These are phyloP conservation scores for Eilema depressum DNA, from an alignment of 2,888 invertebrate species.

Conservation along the genomic window DNA sequence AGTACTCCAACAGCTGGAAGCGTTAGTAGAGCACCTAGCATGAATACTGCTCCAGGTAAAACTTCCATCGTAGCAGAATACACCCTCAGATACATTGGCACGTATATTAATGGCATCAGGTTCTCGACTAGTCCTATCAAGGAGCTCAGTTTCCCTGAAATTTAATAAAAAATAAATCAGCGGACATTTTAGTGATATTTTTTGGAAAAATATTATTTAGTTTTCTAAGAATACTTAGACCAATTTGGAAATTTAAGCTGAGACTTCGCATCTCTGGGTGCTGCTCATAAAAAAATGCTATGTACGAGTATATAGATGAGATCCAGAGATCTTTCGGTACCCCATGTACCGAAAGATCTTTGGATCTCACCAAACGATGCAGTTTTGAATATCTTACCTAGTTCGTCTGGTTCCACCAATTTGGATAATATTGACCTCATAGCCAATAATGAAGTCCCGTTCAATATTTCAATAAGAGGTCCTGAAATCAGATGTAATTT, in stretches of 20 bases:
- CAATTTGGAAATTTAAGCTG: too few relatives aligned
- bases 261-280: too few relatives aligned
- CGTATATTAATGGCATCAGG: slow-evolving; percentile 89
- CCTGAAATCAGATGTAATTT: slow-evolving; percentile 76
- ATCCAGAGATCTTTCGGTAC: too few relatives aligned
- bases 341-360: too few relatives aligned
- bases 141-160: slow-evolving; percentile 89
- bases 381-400: slow-evolving; percentile 81
- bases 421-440: slow-evolving; percentile 91
- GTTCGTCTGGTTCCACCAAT: slow-evolving; percentile 89
- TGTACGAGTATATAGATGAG: too few relatives aligned
- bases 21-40: slow-evolving; percentile 88
- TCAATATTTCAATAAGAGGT: slow-evolving; percentile 90
- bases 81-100: slow-evolving; percentile 89
- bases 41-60: slow-evolving; percentile 89
- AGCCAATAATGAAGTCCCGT: slow-evolving; percentile 90
- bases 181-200: too few relatives aligned
- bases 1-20: slow-evolving; percentile 89
- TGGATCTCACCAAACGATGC: too few relatives aligned
- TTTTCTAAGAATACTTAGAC: too few relatives aligned
- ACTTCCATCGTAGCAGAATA: slow-evolving; percentile 89
- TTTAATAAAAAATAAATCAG: neutral
- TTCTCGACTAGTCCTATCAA: slow-evolving; percentile 89
- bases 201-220: too few relatives aligned
- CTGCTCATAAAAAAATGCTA: too few relatives aligned